phyloP scores from a whole-genome alignment of 1,140 invertebrate species.

The Drosophila ercepeae region DNA sequence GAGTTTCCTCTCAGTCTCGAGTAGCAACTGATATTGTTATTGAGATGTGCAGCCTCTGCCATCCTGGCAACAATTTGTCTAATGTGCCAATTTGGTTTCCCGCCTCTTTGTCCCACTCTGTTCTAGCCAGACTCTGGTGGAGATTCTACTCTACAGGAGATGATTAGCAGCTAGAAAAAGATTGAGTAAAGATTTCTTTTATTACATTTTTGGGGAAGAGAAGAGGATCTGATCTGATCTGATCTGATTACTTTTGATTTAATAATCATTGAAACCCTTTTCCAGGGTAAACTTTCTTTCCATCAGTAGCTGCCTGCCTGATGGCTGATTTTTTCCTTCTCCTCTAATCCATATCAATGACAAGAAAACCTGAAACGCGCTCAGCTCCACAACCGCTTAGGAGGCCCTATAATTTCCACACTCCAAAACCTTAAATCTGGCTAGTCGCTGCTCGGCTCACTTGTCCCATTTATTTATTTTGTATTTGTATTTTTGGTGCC shows the following conservation, averaged over 20 bases:
- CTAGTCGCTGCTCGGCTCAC: slow-evolving; percentile 58
- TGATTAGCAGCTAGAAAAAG: slow-evolving; percentile 5
- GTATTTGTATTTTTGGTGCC: slow-evolving; percentile 71
- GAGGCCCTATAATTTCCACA: slow-evolving; percentile 74
- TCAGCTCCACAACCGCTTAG: slow-evolving; percentile 26
- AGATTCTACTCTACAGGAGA: slow-evolving; percentile 7
- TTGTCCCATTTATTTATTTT: slow-evolving; percentile 82
- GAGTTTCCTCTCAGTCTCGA: slow-evolving; percentile 14
- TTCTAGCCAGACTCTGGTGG: background rate
- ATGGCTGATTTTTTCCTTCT: background rate
- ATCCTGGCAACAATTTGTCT: slow-evolving; percentile 69
- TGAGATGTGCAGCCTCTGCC: slow-evolving; percentile 56
- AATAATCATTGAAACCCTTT: background rate
- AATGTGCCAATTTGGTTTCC: slow-evolving; percentile 77
- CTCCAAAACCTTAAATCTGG: slow-evolving; percentile 18
- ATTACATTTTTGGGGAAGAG: background rate
- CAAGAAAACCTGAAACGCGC: slow-evolving; percentile 43
- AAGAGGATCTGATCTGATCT: too few relatives aligned
- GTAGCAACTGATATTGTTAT: slow-evolving; percentile 37
- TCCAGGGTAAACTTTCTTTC: slow-evolving; percentile 20
- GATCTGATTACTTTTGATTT: background rate
- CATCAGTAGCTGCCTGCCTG: background rate
- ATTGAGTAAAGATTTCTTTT: background rate
- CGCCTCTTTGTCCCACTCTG: slow-evolving; percentile 17
- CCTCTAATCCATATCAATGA: slow-evolving; percentile 41